Evolutionary conservation across 2,797 vertebrate species (phyloP).

Genomic region (Todus mexicanus): DNA sequence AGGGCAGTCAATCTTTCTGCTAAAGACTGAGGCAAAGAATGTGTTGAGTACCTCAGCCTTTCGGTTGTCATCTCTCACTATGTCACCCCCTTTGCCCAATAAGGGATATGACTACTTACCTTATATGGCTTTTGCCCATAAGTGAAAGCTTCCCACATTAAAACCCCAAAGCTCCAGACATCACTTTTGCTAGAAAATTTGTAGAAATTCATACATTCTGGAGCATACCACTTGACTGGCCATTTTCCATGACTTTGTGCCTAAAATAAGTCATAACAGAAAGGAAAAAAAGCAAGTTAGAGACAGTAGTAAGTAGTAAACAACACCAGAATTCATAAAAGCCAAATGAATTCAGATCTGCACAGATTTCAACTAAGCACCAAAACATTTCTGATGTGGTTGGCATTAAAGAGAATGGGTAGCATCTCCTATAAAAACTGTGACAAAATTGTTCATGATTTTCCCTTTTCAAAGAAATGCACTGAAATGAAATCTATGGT

Average conservation of each 20-base stretch:
- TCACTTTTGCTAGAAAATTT: conserved; percentile 97
- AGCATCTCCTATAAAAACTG: background rate
- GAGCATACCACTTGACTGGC: conserved; percentile 98
- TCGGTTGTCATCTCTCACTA: no score
- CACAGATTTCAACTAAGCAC: background rate
- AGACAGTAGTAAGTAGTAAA: background rate
- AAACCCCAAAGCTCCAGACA: conserved; percentile 96
- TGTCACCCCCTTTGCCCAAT: no score
- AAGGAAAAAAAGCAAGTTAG: background rate
- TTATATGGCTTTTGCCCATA: conserved; percentile 93
- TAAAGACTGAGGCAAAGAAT: no score
- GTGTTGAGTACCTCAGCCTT: no score
- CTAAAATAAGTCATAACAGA: conserved; percentile 63
- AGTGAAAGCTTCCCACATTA: conserved; percentile 97
- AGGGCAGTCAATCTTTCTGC: no score
- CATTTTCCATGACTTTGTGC: conserved; percentile 93
- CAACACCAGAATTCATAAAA: background rate
- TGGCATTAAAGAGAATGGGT: background rate
- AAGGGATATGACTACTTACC: conserved; percentile 74
- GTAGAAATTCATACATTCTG: conserved; percentile 94
- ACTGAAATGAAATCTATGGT: background rate
- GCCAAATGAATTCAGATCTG: background rate
- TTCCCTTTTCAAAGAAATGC: background rate
- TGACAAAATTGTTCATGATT: background rate
- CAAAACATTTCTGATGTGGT: background rate